phyloP scores from a whole-genome alignment of 2,888 invertebrate genomes.

The Teleiodes luculella region DNA sequence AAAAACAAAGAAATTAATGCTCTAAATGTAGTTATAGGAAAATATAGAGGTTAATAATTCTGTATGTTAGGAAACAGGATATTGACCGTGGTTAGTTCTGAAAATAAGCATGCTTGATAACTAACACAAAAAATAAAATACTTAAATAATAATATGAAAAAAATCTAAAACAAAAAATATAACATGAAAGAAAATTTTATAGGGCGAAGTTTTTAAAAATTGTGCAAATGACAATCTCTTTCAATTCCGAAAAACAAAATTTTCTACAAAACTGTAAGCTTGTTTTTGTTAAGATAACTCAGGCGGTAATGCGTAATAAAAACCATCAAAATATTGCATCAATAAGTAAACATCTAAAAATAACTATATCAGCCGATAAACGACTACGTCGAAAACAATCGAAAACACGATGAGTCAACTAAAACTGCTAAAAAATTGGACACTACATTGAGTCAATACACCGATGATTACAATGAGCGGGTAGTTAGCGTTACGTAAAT shows the following conservation, averaged over 20 bases:
- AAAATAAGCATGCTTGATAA: too few relatives aligned
- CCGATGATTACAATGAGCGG: slow-evolving; percentile 61
- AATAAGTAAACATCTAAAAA: slow-evolving; percentile 39
- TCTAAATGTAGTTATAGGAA: too few relatives aligned
- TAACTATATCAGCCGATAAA: slow-evolving; percentile 49
- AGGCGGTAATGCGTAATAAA: neutral
- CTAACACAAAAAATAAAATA: too few relatives aligned
- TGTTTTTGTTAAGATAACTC: neutral
- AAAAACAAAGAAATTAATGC: too few relatives aligned
- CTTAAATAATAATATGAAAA: too few relatives aligned
- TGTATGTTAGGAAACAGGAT: too few relatives aligned
- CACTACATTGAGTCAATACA: slow-evolving; percentile 69
- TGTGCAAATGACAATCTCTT: too few relatives aligned
- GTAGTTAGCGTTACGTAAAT: slow-evolving; percentile 73
- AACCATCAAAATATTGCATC: slow-evolving; percentile 30
- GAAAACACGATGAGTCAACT: slow-evolving; percentile 71
- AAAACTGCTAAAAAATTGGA: slow-evolving; percentile 67
- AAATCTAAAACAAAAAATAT: too few relatives aligned
- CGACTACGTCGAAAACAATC: slow-evolving; percentile 46
- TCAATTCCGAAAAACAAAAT: neutral
- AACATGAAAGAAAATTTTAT: too few relatives aligned
- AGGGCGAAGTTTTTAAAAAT: too few relatives aligned
- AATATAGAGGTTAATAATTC: too few relatives aligned
- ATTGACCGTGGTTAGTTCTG: too few relatives aligned
- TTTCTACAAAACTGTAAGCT: neutral